These are phyloP conservation scores for Scelioninae gen. 2 DNA, from an alignment of 2,888 invertebrate genomes.

Conservation along the genomic window DNA sequence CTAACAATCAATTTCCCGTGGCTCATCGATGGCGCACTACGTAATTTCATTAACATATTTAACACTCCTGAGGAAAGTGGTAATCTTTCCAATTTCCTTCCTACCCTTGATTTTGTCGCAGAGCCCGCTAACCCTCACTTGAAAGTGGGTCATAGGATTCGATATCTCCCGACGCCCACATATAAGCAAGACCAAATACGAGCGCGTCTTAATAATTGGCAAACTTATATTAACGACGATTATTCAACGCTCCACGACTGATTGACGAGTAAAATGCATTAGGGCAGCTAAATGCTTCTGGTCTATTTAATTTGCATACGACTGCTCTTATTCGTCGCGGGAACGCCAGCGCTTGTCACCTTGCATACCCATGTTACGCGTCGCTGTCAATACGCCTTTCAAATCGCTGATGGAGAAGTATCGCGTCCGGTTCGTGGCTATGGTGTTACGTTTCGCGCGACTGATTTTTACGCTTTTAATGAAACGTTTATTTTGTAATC, in stretches of 20 bases:
- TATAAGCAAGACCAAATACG: conserved; percentile 27
- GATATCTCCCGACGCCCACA: conserved; percentile 56
- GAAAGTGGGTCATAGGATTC: conserved; percentile 48
- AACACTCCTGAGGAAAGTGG: conserved; percentile 28
- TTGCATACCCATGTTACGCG: conserved; percentile 24
- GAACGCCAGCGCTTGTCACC: conserved; percentile 39
- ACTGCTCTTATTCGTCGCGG: conserved; percentile 47
- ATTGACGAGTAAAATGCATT: conserved; percentile 67
- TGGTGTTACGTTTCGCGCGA: conserved; percentile 50
- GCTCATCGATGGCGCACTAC: conserved; percentile 27
- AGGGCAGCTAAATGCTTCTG: conserved; percentile 61
- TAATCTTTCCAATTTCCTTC: conserved; percentile 36
- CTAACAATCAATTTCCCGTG: conserved; percentile 43
- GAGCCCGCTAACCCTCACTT: conserved; percentile 28
- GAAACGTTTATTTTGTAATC: conserved; percentile 37
- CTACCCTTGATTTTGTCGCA: conserved; percentile 17
- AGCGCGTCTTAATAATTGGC: conserved; percentile 58
- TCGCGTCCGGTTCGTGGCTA: conserved; percentile 48
- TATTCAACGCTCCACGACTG: conserved; percentile 61
- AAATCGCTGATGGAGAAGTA: conserved; percentile 46
- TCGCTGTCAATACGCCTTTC: conserved; percentile 50
- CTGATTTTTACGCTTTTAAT: conserved; percentile 33
- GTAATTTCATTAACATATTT: conserved; percentile 41
- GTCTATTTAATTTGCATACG: conserved; percentile 59
- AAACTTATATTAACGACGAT: conserved; percentile 57